Percentiles rank a stretch among this genome's conserved stretches.
Evolutionary conservation across 1,140 invertebrate species (phyloP).

Genomic region (Thaumetopoea pityocampa): DNA sequence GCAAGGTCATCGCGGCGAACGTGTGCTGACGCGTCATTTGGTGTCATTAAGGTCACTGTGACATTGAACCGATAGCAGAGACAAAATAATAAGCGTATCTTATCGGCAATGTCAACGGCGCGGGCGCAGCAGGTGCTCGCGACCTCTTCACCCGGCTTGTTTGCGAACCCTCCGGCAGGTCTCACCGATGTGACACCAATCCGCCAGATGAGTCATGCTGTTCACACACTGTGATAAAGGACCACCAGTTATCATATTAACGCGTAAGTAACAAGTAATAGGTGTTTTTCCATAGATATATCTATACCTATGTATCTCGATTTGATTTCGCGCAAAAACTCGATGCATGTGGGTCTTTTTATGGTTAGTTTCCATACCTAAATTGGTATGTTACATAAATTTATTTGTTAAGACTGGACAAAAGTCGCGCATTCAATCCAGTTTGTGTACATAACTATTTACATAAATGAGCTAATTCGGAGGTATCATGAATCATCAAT

Average conservation of each 20-base stretch:
- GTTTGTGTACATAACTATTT: too few relatives aligned
- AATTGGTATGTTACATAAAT: too few relatives aligned
- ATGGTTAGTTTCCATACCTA: too few relatives aligned
- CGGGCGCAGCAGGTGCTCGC: slow-evolving; percentile 63
- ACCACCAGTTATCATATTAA: not conserved
- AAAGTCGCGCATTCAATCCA: too few relatives aligned
- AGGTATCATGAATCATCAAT: too few relatives aligned
- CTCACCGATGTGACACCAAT: slow-evolving; percentile 15
- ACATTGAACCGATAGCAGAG: slow-evolving; percentile 68
- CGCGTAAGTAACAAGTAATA: too few relatives aligned
- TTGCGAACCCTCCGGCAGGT: slow-evolving; percentile 24
- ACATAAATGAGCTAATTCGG: too few relatives aligned
- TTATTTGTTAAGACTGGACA: too few relatives aligned
- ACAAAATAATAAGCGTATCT: slow-evolving; percentile 73
- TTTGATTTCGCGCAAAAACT: too few relatives aligned
- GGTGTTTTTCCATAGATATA: too few relatives aligned
- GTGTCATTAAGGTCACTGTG: slow-evolving; percentile 72
- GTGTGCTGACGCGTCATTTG: slow-evolving; percentile 63
- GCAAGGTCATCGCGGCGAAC: slow-evolving; percentile 63
- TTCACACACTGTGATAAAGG: not conserved
- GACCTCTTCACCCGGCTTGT: slow-evolving; percentile 54
- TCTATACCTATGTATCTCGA: too few relatives aligned
- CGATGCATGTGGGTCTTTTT: too few relatives aligned
- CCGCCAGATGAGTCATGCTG: slow-evolving; percentile 19
- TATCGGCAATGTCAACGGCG: slow-evolving; percentile 69